Percentiles rank a stretch among this genome's conserved stretches.
Evolutionary conservation across 2,113 vertebrate genomes (phyloP).

Genomic region (Dasyornis broadbenti): DNA sequence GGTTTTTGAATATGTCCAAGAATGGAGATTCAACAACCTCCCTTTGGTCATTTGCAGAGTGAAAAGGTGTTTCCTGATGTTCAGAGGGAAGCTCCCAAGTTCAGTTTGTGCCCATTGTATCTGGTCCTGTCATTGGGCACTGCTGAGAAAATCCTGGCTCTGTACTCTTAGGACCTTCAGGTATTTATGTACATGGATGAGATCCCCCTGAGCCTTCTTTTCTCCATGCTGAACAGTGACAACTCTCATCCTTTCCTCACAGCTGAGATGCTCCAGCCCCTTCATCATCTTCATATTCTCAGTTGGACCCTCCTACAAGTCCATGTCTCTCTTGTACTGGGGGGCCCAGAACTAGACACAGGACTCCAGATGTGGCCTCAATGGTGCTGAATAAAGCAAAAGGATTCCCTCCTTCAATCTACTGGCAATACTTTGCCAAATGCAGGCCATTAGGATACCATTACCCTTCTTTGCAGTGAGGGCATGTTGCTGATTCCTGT

Average conservation of each 20-base stretch:
- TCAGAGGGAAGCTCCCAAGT: not conserved
- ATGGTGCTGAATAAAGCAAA: not conserved
- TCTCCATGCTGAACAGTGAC: not conserved
- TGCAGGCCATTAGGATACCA: not conserved
- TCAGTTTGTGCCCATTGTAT: not conserved
- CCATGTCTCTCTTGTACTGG: not conserved
- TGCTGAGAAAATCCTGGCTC: not conserved
- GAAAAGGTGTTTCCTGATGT: not conserved
- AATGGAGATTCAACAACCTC: not conserved
- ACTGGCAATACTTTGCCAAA: not conserved
- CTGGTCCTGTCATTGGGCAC: not conserved
- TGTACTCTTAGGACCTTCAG: not conserved
- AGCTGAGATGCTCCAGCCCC: not conserved
- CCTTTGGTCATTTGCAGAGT: not conserved
- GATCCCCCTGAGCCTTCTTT: not conserved
- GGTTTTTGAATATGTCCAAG: not conserved
- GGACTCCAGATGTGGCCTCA: not conserved
- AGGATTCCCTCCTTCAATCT: not conserved
- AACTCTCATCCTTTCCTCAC: not conserved
- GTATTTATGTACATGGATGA: accelerated
- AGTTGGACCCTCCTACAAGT: not conserved
- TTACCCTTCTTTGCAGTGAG: not conserved
- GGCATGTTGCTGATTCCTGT: not conserved
- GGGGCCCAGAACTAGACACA: not conserved
- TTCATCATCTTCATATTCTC: not conserved